A percentile compares a stretch with the other conserved stretches of the same genome.
Conservation (phyloP, 2,113 vertebrate species). For the Prietella phreatophila region DNA sequence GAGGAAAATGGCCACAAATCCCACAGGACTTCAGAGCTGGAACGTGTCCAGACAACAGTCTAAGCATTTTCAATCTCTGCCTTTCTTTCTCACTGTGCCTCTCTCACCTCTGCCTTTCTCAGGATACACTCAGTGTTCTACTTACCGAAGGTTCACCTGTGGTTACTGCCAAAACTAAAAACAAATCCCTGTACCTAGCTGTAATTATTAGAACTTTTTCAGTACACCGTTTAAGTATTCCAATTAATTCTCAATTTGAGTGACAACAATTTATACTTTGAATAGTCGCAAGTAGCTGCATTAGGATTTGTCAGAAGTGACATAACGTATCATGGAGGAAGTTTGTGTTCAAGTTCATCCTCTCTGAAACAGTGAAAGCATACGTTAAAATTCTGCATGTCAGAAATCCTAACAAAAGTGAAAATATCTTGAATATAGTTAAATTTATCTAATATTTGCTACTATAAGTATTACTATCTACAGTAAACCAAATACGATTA, state of each 20-base stretch:
- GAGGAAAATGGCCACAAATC: conserved; percentile 35
- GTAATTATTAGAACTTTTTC: background rate
- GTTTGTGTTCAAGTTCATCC: background rate
- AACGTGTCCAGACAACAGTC: conserved; percentile 38
- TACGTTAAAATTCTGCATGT: background rate
- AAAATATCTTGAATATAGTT: background rate
- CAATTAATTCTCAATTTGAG: background rate
- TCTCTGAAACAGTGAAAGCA: background rate
- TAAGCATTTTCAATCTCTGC: conserved; percentile 13
- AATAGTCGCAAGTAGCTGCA: background rate
- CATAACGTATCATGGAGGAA: background rate
- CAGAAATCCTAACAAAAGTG: background rate
- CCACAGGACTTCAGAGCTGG: conserved; percentile 19
- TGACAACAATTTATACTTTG: background rate
- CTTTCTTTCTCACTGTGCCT: conserved; percentile 10
- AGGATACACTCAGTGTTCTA: background rate
- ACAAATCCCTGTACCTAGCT: background rate
- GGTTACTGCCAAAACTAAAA: conserved; percentile 7
- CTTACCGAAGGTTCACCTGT: conserved; percentile 20
- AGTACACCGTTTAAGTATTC: background rate
- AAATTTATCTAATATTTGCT: background rate
- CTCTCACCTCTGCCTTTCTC: conserved; percentile 7
- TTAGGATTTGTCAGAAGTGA: background rate
- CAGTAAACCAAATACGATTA: background rate
- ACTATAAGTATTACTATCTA: background rate